These are phyloP conservation scores for Lycaon pictus DNA, from an alignment of 2,113 vertebrate species.

Conservation along the genomic window DNA sequence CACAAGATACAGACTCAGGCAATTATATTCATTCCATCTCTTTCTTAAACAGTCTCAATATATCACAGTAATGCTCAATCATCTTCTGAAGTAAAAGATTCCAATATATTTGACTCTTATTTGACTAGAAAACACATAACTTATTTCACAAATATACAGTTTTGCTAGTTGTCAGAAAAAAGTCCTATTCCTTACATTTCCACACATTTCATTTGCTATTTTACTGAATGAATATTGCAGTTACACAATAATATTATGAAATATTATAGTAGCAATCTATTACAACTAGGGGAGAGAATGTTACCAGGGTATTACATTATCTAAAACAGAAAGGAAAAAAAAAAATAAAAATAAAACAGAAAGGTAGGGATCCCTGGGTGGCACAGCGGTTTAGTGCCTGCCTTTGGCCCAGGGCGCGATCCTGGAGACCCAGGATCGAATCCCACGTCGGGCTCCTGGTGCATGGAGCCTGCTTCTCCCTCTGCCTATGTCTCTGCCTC, in stretches of 20 bases:
- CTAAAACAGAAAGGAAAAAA: neutral
- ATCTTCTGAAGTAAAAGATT: neutral
- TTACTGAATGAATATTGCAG: neutral
- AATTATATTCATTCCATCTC: neutral
- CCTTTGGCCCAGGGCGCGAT: too few species aligned
- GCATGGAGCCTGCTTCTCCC: too few species aligned
- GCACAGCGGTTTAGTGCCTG: too few species aligned
- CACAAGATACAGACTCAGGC: neutral
- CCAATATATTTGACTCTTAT: neutral
- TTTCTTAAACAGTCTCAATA: neutral
- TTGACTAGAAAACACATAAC: conserved; percentile 7
- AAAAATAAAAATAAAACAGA: neutral
- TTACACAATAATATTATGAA: conserved; percentile 7
- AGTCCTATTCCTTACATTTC: neutral
- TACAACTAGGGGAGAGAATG: neutral
- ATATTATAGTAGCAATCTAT: neutral
- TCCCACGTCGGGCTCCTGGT: too few species aligned
- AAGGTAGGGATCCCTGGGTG: too few species aligned
- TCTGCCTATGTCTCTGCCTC: too few species aligned
- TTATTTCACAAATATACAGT: conserved; percentile 2
- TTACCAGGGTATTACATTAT: neutral
- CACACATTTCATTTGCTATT: neutral
- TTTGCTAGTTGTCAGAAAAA: conserved; percentile 35
- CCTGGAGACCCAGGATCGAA: too few species aligned
- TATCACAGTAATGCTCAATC: neutral